phyloP scores from a whole-genome alignment of 2,888 invertebrate species.

The Lydus trimaculatus region DNA sequence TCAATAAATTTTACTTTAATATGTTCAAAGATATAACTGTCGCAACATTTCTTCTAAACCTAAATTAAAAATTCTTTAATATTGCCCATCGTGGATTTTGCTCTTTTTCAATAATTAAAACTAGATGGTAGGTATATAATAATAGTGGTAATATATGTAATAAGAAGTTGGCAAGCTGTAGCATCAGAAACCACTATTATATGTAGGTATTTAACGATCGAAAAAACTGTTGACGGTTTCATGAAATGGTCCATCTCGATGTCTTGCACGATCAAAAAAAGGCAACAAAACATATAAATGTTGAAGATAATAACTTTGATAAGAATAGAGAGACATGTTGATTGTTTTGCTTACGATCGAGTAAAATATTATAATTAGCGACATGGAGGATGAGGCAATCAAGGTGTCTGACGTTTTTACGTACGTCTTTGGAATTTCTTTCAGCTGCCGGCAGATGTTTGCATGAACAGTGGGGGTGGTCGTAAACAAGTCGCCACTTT shows the following conservation, averaged over 20 bases:
- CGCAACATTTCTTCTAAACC: constrained; percentile 12
- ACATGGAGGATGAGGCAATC: constrained; percentile 31
- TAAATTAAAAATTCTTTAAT: not conserved
- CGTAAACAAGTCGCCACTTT: constrained; percentile 11
- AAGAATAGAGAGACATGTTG: constrained; percentile 35
- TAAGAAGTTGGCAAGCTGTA: too few relatives aligned
- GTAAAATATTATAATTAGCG: constrained; percentile 45
- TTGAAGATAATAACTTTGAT: constrained; percentile 45
- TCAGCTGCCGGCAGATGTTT: constrained; percentile 32
- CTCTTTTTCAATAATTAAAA: not conserved
- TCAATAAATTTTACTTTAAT: constrained; percentile 31
- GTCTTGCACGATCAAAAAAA: constrained; percentile 39
- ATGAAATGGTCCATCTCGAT: not conserved
- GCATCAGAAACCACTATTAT: too few relatives aligned
- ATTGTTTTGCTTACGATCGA: constrained; percentile 37
- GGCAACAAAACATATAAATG: constrained; percentile 41
- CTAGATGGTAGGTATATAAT: not conserved
- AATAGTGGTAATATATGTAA: not conserved
- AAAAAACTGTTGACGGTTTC: not conserved
- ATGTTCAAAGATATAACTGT: constrained; percentile 27
- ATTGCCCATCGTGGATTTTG: not conserved
- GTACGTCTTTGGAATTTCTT: constrained; percentile 38
- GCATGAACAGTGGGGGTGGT: constrained; percentile 14
- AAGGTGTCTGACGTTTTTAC: constrained; percentile 37
- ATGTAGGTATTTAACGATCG: constrained; percentile 11